Percentiles rank a stretch among this genome's conserved stretches.
These are phyloP conservation scores for Mechanitis messenoides DNA, from an alignment of 2,888 invertebrate species.

Conservation along the genomic window DNA sequence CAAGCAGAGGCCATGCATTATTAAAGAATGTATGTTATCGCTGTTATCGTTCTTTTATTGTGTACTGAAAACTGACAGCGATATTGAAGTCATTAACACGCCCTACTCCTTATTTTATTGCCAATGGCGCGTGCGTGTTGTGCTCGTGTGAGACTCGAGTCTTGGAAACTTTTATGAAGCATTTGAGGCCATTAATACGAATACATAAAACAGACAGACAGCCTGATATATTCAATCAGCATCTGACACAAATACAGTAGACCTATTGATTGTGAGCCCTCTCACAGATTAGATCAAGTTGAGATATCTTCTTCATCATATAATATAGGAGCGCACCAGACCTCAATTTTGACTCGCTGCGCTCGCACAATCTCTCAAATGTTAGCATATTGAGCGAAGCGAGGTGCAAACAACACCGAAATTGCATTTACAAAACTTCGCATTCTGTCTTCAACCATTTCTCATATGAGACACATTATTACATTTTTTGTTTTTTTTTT, in stretches of 20 bases:
- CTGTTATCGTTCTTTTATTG: neutral
- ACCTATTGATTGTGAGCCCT: neutral
- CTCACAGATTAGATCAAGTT: neutral
- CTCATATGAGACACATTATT: too few species aligned
- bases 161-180: conserved; percentile 5
- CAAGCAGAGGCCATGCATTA: neutral
- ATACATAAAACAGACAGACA: conserved; percentile 6
- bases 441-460: too few species aligned
- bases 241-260: neutral
- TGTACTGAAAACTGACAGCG: neutral
- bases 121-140: neutral
- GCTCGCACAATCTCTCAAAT: too few species aligned
- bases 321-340: neutral
- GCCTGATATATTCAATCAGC: conserved; percentile 2
- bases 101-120: conserved; percentile 4
- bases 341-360: too few species aligned
- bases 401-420: too few species aligned
- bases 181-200: conserved; percentile 1
- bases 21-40: neutral
- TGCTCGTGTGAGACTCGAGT: neutral
- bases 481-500: too few species aligned
- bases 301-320: neutral
- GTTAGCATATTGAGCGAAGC: too few species aligned
- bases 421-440: too few species aligned
- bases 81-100: conserved; percentile 6